These are phyloP conservation scores for Cairina moschata DNA, from an alignment of 2,113 vertebrate species.

Conservation along the genomic window DNA sequence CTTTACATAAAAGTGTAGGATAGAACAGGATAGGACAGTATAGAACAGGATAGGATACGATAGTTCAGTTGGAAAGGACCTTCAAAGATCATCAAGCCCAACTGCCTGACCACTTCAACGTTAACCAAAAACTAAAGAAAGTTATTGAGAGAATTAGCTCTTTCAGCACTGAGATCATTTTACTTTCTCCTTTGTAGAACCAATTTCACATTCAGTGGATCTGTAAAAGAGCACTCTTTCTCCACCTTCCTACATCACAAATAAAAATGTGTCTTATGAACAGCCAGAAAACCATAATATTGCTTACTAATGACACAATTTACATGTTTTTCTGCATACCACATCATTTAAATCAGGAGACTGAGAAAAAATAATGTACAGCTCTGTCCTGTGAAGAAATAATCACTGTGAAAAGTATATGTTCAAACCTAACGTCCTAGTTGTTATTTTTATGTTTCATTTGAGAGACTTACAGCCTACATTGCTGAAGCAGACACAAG, in stretches of 20 bases:
- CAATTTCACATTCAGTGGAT: slow-evolving; percentile 48
- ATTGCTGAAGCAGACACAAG: slow-evolving; percentile 2
- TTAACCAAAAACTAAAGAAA: neutral
- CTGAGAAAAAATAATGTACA: neutral
- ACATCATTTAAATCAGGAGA: neutral
- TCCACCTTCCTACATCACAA: slow-evolving; percentile 19
- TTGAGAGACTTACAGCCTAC: neutral
- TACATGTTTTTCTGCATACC: neutral
- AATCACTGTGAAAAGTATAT: slow-evolving; percentile 10
- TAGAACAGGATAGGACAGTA: neutral
- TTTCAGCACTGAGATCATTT: slow-evolving; percentile 38
- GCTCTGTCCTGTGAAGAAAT: slow-evolving; percentile 13
- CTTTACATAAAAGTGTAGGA: slow-evolving; percentile 34
- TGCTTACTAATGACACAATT: slow-evolving; percentile 30
- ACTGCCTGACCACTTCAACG: neutral
- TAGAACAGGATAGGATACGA: no score
- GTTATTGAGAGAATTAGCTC: neutral
- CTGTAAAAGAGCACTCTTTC: slow-evolving; percentile 14
- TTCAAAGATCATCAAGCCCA: neutral
- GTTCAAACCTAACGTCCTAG: slow-evolving; percentile 19
- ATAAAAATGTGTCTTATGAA: neutral
- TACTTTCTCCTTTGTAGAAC: slow-evolving; percentile 55
- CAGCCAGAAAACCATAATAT: slow-evolving; percentile 2
- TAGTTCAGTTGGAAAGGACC: neutral
- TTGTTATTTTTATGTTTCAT: neutral